Conservation (phyloP, 2,797 vertebrate species). For the Florisuga fusca region DNA sequence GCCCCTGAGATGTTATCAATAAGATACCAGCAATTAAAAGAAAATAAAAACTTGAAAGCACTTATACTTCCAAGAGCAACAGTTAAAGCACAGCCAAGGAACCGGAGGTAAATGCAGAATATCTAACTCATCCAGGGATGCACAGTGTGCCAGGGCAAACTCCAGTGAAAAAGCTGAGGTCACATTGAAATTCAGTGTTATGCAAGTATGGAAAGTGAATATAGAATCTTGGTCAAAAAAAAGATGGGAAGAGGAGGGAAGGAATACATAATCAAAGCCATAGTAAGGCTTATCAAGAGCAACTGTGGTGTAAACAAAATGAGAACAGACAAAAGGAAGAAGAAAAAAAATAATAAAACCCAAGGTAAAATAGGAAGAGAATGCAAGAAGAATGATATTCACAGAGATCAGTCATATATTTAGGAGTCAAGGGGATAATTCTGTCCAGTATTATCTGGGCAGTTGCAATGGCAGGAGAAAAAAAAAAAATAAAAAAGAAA, state of each 20-base stretch:
- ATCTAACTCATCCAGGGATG: not conserved
- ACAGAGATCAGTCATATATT: not conserved
- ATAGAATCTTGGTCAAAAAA: not conserved
- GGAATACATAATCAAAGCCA: not conserved
- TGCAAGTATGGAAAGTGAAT: not conserved
- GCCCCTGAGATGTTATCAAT: not conserved
- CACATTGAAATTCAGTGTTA: not conserved
- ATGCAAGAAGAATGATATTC: not conserved
- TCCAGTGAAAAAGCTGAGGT: not conserved
- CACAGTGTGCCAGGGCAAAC: fast-evolving
- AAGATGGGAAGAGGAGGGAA: not conserved
- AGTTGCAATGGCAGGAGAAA: not conserved
- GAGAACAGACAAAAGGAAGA: not conserved
- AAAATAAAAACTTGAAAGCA: not conserved
- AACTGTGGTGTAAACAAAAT: not conserved
- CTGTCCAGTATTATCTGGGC: not conserved
- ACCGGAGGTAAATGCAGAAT: not conserved
- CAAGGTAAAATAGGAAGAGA: not conserved
- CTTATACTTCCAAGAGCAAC: not conserved
- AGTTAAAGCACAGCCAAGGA: not conserved
- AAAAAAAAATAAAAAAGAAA: not conserved
- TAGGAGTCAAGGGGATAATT: not conserved
- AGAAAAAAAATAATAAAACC: not conserved
- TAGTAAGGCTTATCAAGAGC: not conserved
- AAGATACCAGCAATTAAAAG: not conserved